A percentile compares a stretch with the other conserved stretches of the same genome.
These are phyloP conservation scores for Criorhina ranunculi DNA, from an alignment of 2,888 invertebrate genomes.

Conservation along the genomic window DNA sequence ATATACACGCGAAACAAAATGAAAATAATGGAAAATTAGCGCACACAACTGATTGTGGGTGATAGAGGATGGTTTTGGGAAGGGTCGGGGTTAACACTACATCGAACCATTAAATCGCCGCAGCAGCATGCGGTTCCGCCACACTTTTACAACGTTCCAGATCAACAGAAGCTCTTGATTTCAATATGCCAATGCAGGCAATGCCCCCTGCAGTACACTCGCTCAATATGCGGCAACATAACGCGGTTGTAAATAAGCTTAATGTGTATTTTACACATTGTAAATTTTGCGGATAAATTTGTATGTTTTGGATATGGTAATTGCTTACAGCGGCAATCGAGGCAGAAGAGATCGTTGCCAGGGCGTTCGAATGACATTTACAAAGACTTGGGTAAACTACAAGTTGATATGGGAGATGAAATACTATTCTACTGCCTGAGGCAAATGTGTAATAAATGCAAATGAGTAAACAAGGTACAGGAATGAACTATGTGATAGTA, in stretches of 20 bases:
- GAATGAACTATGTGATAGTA: background rate
- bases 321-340: slow-evolving; percentile 33
- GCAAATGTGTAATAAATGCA: background rate
- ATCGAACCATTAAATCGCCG: slow-evolving; percentile 64
- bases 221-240: slow-evolving; percentile 72
- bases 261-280: slow-evolving; percentile 74
- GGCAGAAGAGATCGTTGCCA: background rate
- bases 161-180: slow-evolving; percentile 52
- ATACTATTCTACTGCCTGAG: background rate
- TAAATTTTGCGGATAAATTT: slow-evolving; percentile 68
- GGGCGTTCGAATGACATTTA: slow-evolving; percentile 17
- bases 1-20: slow-evolving; percentile 32
- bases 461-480: background rate
- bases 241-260: slow-evolving; percentile 72
- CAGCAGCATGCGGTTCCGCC: slow-evolving; percentile 59
- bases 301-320: slow-evolving; percentile 69
- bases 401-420: slow-evolving; percentile 36
- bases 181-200: slow-evolving; percentile 39
- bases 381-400: slow-evolving; percentile 46
- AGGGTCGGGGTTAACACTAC: slow-evolving; percentile 28
- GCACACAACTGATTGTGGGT: slow-evolving; percentile 24
- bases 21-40: slow-evolving; percentile 43
- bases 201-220: slow-evolving; percentile 8
- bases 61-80: background rate
- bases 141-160: slow-evolving; percentile 40